Conservation (phyloP, 2,888 invertebrate genomes). For the Pammene fasciana region DNA sequence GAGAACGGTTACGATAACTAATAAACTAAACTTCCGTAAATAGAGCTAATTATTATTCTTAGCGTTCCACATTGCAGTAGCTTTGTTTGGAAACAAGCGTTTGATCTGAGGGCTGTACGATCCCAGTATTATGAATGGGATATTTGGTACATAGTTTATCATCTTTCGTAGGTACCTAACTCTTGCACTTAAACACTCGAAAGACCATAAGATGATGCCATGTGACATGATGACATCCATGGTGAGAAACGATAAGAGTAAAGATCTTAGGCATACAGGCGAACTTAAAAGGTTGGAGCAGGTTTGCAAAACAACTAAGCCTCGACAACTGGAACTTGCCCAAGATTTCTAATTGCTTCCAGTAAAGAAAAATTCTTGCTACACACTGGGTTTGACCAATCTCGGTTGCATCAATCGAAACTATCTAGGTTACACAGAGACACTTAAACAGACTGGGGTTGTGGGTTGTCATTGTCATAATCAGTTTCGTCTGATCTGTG, state of each 20-base stretch:
- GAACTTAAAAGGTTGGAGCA: neutral
- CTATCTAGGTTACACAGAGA: conserved; percentile 30
- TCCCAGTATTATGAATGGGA: too few species aligned
- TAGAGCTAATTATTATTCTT: conserved; percentile 8
- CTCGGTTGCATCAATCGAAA: conserved; percentile 28
- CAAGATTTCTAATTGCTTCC: conserved; percentile 39
- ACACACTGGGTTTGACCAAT: conserved; percentile 26
- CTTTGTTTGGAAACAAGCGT: neutral
- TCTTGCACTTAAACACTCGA: too few species aligned
- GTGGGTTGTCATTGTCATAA: conserved; percentile 17
- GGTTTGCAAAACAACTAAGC: conserved; percentile 23
- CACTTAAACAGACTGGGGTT: conserved; percentile 13
- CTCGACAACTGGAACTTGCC: conserved; percentile 14
- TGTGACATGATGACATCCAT: too few species aligned
- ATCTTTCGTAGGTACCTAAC: too few species aligned
- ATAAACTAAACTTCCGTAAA: conserved; percentile 15
- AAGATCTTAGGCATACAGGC: neutral
- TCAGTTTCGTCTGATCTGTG: conserved; percentile 32
- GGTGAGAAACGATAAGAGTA: too few species aligned
- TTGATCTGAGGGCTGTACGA: neutral
- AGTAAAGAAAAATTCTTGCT: conserved; percentile 32
- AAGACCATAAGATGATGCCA: too few species aligned
- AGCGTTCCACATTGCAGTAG: neutral
- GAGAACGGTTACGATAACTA: conserved; percentile 19
- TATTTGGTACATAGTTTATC: too few species aligned